Percentiles rank a stretch among this genome's conserved stretches.
phyloP scores from a whole-genome alignment of 2,888 invertebrate genomes.

The Dascillus cervinus region DNA sequence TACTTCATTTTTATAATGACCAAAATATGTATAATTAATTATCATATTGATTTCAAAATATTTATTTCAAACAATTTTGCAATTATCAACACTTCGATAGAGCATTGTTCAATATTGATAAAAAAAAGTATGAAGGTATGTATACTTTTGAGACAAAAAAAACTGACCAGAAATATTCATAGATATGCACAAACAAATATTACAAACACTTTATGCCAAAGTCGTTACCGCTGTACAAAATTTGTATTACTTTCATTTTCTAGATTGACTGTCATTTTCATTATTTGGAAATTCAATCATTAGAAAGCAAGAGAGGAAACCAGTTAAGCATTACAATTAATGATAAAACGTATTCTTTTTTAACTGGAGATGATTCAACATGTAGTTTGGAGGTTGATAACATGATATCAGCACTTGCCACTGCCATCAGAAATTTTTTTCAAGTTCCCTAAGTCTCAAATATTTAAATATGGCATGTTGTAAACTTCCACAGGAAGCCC shows the following conservation, averaged over 20 bases:
- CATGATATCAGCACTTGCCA: slow-evolving; percentile 81
- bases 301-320: slow-evolving; percentile 89
- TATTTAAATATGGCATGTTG: slow-evolving; percentile 82
- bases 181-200: no score
- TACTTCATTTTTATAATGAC: no score
- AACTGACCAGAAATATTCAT: no score
- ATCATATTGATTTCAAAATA: no score
- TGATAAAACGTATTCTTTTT: slow-evolving; percentile 67
- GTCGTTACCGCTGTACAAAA: no score
- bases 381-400: slow-evolving; percentile 71
- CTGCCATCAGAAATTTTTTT: slow-evolving; percentile 90
- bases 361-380: slow-evolving; percentile 57
- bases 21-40: no score
- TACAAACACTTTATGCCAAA: no score
- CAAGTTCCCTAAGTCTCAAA: slow-evolving; percentile 78
- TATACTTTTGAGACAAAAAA: no score
- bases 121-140: no score
- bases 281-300: slow-evolving; percentile 87
- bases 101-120: no score
- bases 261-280: slow-evolving; percentile 94
- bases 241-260: slow-evolving; percentile 27
- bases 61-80: no score
- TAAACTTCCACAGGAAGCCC: slow-evolving; percentile 85
- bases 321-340: slow-evolving; percentile 70
- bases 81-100: no score